Base-by-base conservation (phyloP, 2,797 vertebrate genomes). In the Cynodonichthys magdalenae region DNA sequence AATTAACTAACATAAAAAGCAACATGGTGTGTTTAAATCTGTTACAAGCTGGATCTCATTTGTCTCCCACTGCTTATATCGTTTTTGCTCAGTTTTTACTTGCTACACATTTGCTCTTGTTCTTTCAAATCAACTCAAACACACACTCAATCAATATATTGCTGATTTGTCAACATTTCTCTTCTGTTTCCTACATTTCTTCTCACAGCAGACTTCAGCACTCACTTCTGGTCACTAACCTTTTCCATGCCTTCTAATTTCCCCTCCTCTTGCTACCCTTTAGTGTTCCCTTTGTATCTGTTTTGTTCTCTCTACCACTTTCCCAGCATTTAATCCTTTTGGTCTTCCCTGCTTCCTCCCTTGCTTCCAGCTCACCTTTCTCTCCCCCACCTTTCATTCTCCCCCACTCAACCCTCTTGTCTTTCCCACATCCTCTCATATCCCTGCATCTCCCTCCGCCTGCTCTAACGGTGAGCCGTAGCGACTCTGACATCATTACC, bases 401-500 rank as follows among this genome's bases (percentile, higher is more conserved):
- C 53, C 29, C 24, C 56, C 53, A 50, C 60, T 69, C 20, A 63
- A 45, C 55, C 59, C 59, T 62, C 57, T 59, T 52, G 19, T 52
- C 42, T 53, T 9, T 49, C 58, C 62, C 49, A 62, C 55, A 71
- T 75, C 69, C 53, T 65, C 61, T 67, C 45, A 48, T 46, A 65
- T 67, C 75, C 65, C 60, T 48, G 65, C 41, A 17, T 65, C 74
- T 70, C 77, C 61, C 75, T 72, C 74, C 69, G 60, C 57, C 64
- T 74, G 59, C 80, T 79, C 50, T 74, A 82, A 66, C 71, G 53
- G 84, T 88, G 88, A 92, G 87, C 88, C 89, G 89, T 89, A 87
- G 88, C 83, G 84, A 69, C 76, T 89, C 82, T 91, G 90, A 92
- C 90, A 94, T 91, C 87, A 90, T 90, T 91, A 91, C 89, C 90